phyloP scores from a whole-genome alignment of 2,797 vertebrate genomes.

The Enteromius thamalakanensis region DNA sequence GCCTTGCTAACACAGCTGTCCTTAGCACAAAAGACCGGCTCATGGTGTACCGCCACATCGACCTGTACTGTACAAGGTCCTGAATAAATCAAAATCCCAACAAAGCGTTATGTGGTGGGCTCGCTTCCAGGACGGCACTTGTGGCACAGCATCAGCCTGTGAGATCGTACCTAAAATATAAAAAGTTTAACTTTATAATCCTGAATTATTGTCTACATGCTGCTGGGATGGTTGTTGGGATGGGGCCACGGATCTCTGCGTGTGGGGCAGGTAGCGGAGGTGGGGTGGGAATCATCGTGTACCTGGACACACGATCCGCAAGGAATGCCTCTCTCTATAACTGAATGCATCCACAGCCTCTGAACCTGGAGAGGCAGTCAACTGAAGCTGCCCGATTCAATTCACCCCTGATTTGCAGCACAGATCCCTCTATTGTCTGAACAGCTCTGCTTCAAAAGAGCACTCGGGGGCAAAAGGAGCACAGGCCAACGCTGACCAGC shows the following conservation, averaged over 20 bases:
- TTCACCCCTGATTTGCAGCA: slow-evolving; percentile 52
- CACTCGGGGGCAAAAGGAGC: slow-evolving; percentile 45
- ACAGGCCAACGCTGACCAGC: slow-evolving; percentile 28
- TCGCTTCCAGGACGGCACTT: not conserved
- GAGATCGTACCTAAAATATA: not conserved
- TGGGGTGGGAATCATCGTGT: slow-evolving; percentile 58
- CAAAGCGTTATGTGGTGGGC: not conserved
- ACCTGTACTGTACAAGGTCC: slow-evolving; percentile 41
- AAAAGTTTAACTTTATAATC: slow-evolving; percentile 11
- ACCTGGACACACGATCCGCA: slow-evolving; percentile 62
- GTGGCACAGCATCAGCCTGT: not conserved
- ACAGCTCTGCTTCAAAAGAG: slow-evolving; percentile 51
- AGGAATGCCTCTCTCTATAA: slow-evolving; percentile 59
- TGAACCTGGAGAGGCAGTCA: slow-evolving; percentile 55
- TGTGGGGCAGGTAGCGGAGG: slow-evolving; percentile 21
- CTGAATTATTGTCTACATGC: slow-evolving; percentile 3
- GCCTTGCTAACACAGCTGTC: slow-evolving; percentile 50
- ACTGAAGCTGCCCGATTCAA: slow-evolving; percentile 58
- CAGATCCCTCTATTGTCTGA: slow-evolving; percentile 61
- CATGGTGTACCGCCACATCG: slow-evolving; percentile 7
- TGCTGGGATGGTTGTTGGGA: slow-evolving; percentile 3
- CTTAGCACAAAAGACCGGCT: slow-evolving; percentile 25
- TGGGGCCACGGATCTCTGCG: slow-evolving; percentile 3
- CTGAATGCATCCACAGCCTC: slow-evolving; percentile 55
- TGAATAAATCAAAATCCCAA: slow-evolving; percentile 28